Conservation (phyloP, 2,797 vertebrate genomes). For the Sylvia borin region DNA sequence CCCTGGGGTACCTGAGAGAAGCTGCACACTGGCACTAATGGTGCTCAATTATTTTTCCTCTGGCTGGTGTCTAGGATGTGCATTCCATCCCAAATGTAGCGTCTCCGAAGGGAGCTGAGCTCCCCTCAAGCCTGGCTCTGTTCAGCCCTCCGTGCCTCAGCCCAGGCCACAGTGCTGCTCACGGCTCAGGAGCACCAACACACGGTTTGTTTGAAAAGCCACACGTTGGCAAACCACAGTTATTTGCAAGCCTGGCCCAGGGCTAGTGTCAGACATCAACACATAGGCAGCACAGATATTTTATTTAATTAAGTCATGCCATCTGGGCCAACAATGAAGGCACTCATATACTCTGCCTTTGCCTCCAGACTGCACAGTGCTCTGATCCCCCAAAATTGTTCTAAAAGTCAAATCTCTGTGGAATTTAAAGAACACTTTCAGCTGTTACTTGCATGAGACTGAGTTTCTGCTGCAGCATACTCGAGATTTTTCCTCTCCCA, state of each 20-base stretch:
- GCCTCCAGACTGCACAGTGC: neutral
- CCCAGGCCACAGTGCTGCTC: conserved; percentile 24
- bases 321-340: conserved; percentile 63
- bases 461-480: conserved; percentile 39
- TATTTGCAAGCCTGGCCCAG: conserved; percentile 62
- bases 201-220: conserved; percentile 60
- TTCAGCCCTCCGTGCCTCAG: conserved; percentile 32
- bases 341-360: conserved; percentile 31
- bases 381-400: conserved; percentile 26
- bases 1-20: neutral
- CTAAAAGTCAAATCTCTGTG: neutral
- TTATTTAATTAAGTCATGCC: conserved; percentile 64
- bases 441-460: conserved; percentile 40
- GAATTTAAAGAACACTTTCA: conserved; percentile 45
- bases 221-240: conserved; percentile 65
- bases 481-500: conserved; percentile 42
- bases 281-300: conserved; percentile 57
- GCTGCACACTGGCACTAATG: neutral
- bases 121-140: conserved; percentile 10
- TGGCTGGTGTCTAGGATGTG: neutral
- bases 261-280: conserved; percentile 62
- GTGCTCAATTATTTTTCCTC: neutral
- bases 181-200: neutral
- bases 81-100: conserved; percentile 9
- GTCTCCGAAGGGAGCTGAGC: neutral